These are phyloP conservation scores for Bujurquina vittata DNA, from an alignment of 2,113 vertebrate genomes.

Conservation along the genomic window DNA sequence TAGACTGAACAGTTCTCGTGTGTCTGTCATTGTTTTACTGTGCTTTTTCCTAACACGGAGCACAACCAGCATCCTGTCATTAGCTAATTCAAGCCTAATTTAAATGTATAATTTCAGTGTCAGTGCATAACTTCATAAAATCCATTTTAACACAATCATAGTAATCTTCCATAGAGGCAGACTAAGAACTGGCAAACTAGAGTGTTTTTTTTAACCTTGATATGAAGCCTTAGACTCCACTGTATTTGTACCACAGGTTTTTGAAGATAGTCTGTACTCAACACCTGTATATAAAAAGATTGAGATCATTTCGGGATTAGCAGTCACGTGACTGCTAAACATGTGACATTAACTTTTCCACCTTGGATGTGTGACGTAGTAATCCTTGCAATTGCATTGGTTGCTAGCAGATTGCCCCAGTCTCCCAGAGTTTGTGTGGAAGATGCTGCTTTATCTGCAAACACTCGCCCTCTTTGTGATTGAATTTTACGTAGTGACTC, in stretches of 20 bases:
- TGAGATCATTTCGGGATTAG: too few species aligned
- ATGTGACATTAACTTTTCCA: neutral
- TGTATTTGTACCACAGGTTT: neutral
- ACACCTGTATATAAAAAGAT: too few species aligned
- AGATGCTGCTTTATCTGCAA: too few species aligned
- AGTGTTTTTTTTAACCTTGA: neutral
- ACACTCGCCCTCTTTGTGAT: neutral
- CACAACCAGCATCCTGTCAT: neutral
- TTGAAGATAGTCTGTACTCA: neutral
- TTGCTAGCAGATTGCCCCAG: neutral
- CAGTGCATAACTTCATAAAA: neutral
- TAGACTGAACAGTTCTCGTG: too few species aligned
- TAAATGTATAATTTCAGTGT: neutral
- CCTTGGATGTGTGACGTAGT: neutral
- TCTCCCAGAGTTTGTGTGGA: too few species aligned
- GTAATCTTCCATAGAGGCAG: neutral
- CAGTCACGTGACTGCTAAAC: neutral
- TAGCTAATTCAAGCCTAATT: too few species aligned
- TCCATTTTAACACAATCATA: neutral
- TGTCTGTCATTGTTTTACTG: too few species aligned
- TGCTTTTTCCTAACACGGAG: too few species aligned
- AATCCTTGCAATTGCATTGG: neutral
- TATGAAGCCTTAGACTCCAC: neutral
- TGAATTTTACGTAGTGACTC: neutral
- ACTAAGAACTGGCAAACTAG: neutral